Conservation (phyloP, 2,113 vertebrate genomes). For the Phrynosoma platyrhinos region DNA sequence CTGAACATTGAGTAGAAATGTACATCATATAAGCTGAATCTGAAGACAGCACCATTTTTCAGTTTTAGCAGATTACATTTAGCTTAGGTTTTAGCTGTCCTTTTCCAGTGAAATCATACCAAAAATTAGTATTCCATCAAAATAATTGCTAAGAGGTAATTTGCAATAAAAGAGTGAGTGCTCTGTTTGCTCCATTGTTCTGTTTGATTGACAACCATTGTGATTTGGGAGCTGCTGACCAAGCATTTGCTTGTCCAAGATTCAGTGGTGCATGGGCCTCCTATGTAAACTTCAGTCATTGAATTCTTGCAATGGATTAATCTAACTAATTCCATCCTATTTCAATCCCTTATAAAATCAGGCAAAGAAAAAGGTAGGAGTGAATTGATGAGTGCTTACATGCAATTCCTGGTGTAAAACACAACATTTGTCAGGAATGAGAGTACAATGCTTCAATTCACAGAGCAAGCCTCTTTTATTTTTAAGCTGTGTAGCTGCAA, state of each 20-base stretch:
- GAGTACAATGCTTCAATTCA: conserved; percentile 33
- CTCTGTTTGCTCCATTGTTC: conserved; percentile 26
- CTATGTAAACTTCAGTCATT: conserved; percentile 33
- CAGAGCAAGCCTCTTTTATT: conserved; percentile 44
- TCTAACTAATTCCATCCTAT: conserved; percentile 54
- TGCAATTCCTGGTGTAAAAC: conserved; percentile 34
- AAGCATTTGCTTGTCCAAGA: conserved; percentile 17
- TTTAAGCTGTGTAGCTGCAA: neutral
- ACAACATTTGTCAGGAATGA: conserved; percentile 39
- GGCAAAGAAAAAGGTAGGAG: conserved; percentile 41
- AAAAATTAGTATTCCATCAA: conserved; percentile 28
- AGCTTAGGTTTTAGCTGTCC: conserved; percentile 30
- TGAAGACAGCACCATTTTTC: neutral
- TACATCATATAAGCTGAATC: neutral
- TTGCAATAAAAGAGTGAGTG: conserved; percentile 11
- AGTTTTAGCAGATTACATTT: conserved; percentile 28
- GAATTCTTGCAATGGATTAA: conserved; percentile 58
- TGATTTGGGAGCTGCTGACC: neutral
- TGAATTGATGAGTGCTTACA: conserved; percentile 46
- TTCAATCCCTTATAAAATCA: conserved; percentile 46
- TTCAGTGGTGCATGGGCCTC: conserved; percentile 37
- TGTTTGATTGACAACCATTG: conserved; percentile 26
- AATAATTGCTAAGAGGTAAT: conserved; percentile 24
- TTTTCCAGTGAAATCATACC: neutral
- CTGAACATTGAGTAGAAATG: too few relatives aligned